Evolutionary conservation across 2,113 vertebrate genomes (phyloP), one percentile per base, ranked within the genome.

Genomic region (Cyanoderma ruficeps): DNA sequence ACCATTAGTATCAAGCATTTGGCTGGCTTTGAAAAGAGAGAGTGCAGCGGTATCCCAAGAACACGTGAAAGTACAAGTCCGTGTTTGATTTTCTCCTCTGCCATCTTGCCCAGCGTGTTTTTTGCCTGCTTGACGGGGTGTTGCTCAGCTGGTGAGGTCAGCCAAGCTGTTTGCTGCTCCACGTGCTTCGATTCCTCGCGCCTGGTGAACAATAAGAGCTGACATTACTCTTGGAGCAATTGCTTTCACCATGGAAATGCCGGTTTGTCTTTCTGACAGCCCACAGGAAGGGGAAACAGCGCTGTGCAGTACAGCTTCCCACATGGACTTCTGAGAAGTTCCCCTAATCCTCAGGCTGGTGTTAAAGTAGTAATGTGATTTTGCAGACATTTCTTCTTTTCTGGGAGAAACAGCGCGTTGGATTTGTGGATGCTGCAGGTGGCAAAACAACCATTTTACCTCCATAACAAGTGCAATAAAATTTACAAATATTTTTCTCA

Each of bases 251-350:
- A 35, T 91, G 84, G 80, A 96, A 81, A 84, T 87, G 59, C 25
- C 65, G 14, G 33, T 68, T 33, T 56, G 83, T 87, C 60, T 94
- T 93, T 75, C 60, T 2, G 3, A 67, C 80, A 89, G 0, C 22
- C 39, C 60, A 24, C 4, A 0, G 49, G 8, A 15, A 83, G 25
- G 42, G 42, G 55, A 81, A 35, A 25, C 0, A 0, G 15, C 0
- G 0, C 64, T 39, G 46, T 49, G 56, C 72, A 67, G 42, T 74
- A 15, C 42, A 37, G 3, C 68, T 91, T 61, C 46, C 35, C 33
- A 42, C 5, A 2, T 1, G 15, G 64, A 19, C 47, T 70, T 78
- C 33, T 63, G n/a, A 59, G 56, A 59, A 35, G 27, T 55, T 33
- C 42, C 24, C 55, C 60, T 93, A 42, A 75, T 87, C 44, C 37